A percentile compares a stretch with the other conserved stretches of the same genome.
phyloP scores from a whole-genome alignment of 2,797 vertebrate species.

The Parambassis ranga region DNA sequence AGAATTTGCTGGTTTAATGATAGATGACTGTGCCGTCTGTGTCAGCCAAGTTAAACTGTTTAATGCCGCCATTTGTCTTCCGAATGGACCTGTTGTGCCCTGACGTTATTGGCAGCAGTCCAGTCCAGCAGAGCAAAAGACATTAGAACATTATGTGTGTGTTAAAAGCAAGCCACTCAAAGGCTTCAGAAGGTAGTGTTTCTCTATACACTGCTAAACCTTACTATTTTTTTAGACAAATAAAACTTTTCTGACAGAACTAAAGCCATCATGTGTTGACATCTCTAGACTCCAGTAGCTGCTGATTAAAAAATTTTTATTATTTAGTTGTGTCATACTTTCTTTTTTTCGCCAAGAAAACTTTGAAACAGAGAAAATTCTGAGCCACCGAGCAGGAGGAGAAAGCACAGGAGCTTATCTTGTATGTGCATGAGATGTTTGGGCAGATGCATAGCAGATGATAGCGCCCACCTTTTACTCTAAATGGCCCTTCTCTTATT shows the following conservation, averaged over 20 bases:
- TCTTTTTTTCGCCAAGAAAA: not conserved
- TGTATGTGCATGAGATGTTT: no score
- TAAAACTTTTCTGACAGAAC: not conserved
- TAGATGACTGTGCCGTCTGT: slow-evolving; percentile 21
- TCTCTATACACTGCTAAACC: not conserved
- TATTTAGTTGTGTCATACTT: not conserved
- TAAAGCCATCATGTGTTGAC: not conserved
- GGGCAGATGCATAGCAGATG: no score
- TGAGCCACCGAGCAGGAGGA: not conserved
- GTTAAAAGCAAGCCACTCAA: not conserved
- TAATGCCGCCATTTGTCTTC: slow-evolving; percentile 43
- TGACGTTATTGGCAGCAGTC: slow-evolving; percentile 35
- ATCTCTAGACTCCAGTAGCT: slow-evolving; percentile 1
- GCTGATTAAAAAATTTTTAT: slow-evolving; percentile 6
- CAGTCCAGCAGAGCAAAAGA: slow-evolving; percentile 11
- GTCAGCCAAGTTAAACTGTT: slow-evolving; percentile 42
- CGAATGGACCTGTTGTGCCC: slow-evolving; percentile 13
- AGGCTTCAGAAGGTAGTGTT: not conserved
- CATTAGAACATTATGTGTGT: not conserved
- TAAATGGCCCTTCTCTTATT: no score
- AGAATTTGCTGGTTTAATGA: slow-evolving; percentile 33
- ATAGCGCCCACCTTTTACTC: no score
- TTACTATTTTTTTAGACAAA: not conserved
- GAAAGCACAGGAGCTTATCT: no score
- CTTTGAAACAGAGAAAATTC: not conserved